These are phyloP conservation scores for Sylvietta virens DNA, from an alignment of 2,113 vertebrate species.

Conservation along the genomic window DNA sequence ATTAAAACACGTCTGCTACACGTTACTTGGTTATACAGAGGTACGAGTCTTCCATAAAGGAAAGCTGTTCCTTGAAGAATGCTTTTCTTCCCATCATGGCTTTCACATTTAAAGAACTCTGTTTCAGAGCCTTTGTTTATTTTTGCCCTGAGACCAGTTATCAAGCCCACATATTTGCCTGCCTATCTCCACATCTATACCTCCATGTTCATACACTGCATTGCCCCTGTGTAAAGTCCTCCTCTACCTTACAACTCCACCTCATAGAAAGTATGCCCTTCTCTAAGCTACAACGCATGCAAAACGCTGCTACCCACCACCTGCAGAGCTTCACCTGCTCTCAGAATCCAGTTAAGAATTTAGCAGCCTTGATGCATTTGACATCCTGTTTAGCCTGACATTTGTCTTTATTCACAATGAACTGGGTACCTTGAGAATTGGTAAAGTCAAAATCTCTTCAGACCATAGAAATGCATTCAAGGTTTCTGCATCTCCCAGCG, in stretches of 20 bases:
- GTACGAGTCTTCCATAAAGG: neutral
- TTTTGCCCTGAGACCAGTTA: neutral
- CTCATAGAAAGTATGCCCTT: neutral
- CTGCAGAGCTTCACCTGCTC: neutral
- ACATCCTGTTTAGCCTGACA: neutral
- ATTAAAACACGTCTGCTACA: neutral
- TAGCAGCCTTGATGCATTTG: neutral
- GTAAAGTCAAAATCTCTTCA: neutral
- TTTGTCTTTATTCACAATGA: neutral
- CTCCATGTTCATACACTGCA: neutral
- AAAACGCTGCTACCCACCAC: neutral
- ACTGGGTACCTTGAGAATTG: neutral
- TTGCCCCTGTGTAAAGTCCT: neutral
- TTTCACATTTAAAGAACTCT: neutral
- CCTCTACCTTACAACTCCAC: neutral
- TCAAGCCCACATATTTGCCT: neutral
- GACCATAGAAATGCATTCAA: neutral
- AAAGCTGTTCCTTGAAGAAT: neutral
- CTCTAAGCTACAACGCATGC: neutral
- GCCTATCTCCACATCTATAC: neutral
- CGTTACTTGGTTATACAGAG: fast-evolving
- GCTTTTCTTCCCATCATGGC: neutral
- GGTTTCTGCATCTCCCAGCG: neutral
- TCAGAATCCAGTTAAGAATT: neutral
- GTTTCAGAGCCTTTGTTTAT: neutral